These are phyloP conservation scores for Eurytoma californica DNA, from an alignment of 2,888 invertebrate genomes.

Conservation along the genomic window DNA sequence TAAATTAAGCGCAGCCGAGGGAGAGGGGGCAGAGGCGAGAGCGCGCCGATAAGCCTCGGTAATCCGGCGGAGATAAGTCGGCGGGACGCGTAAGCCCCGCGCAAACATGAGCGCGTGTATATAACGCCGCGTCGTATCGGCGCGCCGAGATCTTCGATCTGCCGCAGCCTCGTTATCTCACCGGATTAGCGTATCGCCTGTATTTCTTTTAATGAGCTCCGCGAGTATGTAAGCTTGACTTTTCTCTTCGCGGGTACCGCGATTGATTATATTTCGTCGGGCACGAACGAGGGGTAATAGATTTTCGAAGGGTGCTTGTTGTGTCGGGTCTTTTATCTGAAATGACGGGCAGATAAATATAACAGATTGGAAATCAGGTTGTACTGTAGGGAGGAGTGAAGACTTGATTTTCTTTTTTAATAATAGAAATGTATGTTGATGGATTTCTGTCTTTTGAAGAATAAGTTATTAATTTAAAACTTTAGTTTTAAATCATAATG, in stretches of 20 bases:
- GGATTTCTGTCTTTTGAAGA: too few relatives aligned
- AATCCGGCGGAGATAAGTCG: slow-evolving; percentile 65
- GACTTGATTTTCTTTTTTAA: too few relatives aligned
- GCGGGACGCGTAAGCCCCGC: slow-evolving; percentile 59
- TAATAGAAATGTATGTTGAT: too few relatives aligned
- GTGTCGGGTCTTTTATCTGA: neutral
- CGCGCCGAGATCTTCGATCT: slow-evolving; percentile 50
- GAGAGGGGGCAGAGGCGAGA: slow-evolving; percentile 1
- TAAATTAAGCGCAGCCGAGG: slow-evolving; percentile 57
- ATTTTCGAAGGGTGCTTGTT: neutral
- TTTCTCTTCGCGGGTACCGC: neutral
- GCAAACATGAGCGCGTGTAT: slow-evolving; percentile 56
- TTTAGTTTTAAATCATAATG: too few relatives aligned
- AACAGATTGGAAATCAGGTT: too few relatives aligned
- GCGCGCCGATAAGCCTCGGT: slow-evolving; percentile 60
- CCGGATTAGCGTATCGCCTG: slow-evolving; percentile 60
- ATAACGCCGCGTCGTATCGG: slow-evolving; percentile 24
- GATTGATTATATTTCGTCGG: slow-evolving; percentile 1
- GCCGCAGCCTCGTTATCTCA: slow-evolving; percentile 57
- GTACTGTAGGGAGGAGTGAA: too few relatives aligned
- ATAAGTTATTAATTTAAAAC: too few relatives aligned
- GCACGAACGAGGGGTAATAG: neutral
- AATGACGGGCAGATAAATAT: too few relatives aligned
- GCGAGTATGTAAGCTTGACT: neutral
- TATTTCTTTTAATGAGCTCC: slow-evolving; percentile 56